phyloP scores from a whole-genome alignment of 2,888 invertebrate species.

The Sylvicola fuscatus region DNA sequence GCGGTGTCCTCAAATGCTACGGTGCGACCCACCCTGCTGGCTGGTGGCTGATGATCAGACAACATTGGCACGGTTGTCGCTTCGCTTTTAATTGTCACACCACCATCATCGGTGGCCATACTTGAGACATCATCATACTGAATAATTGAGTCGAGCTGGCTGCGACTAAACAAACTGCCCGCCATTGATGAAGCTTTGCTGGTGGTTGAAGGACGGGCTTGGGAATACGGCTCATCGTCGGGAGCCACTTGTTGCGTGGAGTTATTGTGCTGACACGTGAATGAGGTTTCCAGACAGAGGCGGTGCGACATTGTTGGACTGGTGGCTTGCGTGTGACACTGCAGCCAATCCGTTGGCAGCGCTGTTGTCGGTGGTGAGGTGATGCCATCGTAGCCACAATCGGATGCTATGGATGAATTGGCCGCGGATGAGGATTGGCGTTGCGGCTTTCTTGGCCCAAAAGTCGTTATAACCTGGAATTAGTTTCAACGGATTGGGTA shows the following conservation, averaged over 20 bases:
- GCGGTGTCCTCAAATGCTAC: not conserved
- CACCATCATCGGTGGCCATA: conserved; percentile 19
- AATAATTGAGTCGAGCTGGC: conserved; percentile 23
- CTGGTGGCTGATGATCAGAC: conserved; percentile 10
- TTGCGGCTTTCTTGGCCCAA: conserved; percentile 62
- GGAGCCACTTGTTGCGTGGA: no score
- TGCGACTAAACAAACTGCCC: conserved; percentile 22
- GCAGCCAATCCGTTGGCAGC: conserved; percentile 22
- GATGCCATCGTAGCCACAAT: conserved; percentile 14
- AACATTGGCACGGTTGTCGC: conserved; percentile 14
- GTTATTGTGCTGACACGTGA: conserved; percentile 43
- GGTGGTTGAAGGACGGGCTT: conserved; percentile 6
- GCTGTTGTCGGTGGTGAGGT: conserved; percentile 11
- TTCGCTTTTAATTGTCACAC: conserved; percentile 20
- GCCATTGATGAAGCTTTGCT: conserved; percentile 22
- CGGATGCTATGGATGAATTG: conserved; percentile 23
- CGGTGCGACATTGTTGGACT: conserved; percentile 32
- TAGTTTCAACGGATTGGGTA: no score
- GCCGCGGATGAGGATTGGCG: conserved; percentile 27
- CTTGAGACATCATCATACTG: conserved; percentile 27
- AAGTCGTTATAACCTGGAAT: conserved; percentile 49
- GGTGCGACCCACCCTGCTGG: conserved; percentile 3
- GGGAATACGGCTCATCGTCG: no score
- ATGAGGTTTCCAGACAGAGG: conserved; percentile 52
- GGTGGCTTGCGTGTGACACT: conserved; percentile 29